Evolutionary conservation across 2,797 vertebrate species (phyloP).

Genomic region (Phyllotis vaccarum): DNA sequence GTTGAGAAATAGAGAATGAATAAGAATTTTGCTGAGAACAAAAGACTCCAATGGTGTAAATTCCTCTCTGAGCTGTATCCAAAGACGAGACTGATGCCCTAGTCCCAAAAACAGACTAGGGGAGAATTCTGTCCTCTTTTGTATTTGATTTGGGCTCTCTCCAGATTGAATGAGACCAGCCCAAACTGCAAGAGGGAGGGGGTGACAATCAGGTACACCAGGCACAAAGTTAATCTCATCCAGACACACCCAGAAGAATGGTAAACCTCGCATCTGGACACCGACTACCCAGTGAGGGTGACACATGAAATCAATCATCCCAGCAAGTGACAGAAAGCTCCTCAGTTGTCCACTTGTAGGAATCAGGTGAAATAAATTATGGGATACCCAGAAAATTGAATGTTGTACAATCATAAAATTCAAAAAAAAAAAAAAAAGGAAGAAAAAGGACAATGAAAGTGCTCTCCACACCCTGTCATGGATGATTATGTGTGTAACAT

Average conservation of each 20-base stretch:
- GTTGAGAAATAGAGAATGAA: too few relatives aligned
- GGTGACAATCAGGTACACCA: neutral
- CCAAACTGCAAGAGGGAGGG: neutral
- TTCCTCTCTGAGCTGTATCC: neutral
- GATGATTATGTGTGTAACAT: neutral
- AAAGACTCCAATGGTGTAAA: neutral
- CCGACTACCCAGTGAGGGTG: neutral
- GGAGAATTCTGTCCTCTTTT: neutral
- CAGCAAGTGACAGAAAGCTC: conserved; percentile 9
- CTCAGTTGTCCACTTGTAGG: neutral
- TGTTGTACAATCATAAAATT: neutral
- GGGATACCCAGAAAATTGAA: neutral
- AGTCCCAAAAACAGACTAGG: neutral
- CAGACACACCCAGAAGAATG: conserved; percentile 16
- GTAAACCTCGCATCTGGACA: neutral
- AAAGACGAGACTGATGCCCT: neutral
- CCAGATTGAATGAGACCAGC: neutral
- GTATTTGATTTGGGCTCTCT: neutral
- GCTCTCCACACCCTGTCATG: neutral
- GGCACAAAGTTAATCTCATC: neutral
- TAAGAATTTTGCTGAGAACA: neutral
- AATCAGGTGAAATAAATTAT: conserved; percentile 54
- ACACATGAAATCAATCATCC: conserved; percentile 40
- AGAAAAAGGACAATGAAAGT: neutral
- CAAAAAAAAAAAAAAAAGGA: neutral